Evolutionary conservation across 2,888 invertebrate species (phyloP), one percentile per base, ranked within the genome.

Genomic region (Pyrocoelia pectoralis): DNA sequence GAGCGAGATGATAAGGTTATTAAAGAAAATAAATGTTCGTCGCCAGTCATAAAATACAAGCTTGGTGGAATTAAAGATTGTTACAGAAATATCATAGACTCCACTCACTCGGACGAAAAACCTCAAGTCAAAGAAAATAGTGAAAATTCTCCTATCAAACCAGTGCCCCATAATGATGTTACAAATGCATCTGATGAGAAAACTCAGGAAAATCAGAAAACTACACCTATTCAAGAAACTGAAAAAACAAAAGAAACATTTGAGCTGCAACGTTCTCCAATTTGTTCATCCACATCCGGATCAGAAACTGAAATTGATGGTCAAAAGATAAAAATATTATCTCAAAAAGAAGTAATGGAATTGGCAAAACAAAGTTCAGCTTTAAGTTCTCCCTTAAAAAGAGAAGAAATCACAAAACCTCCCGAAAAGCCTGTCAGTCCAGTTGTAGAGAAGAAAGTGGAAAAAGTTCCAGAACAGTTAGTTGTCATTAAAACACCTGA

Each of bases 1-100:
- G 87, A 87, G 74, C 80, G 83, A 3, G 85, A 86, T 40, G 83
- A 84, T 49, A 82, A 80, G 56, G 77, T 81, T 56, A 77, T 80
- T 12, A 67, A 65, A 29, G 67, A 67, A 33, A 51, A 56, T 4
- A 57, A 60, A 49, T 66, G 57, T 18, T 58, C 67, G 13, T 71
- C 69, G 4, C 69, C 73, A n/a, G 81, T 81, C 56, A 82, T 83
- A 0, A 86, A 86, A 69, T 79, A 76, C 60, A 78, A 76, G 62
- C 73, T 46, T 17, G 46, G 46, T 10, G 17, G 17, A 15, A 1
- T 43, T 13, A 15, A 46, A 6, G 46, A 46, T 10, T 46, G 15
- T 3, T 17, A 17, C 15, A 46, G 17, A 17, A 18, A 10, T 46
- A 13, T 13, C 8, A 4, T 33, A n/a, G 33, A 33, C 2, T n/a